These are phyloP conservation scores for Coregonus sp. DNA, from an alignment of 2,797 vertebrate species.

Conservation along the genomic window DNA sequence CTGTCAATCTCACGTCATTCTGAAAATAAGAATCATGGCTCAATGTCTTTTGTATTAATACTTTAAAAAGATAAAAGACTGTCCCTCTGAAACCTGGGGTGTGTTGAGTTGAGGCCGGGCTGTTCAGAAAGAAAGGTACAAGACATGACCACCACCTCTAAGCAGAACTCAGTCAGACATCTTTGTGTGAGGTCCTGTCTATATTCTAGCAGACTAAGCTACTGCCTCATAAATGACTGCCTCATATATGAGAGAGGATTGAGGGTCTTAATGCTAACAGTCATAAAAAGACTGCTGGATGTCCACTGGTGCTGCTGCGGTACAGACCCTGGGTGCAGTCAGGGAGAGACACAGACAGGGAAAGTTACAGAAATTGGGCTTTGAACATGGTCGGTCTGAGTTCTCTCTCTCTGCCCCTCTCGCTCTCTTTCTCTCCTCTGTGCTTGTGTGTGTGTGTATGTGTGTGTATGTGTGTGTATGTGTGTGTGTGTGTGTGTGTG, in stretches of 20 bases:
- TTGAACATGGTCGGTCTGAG: background rate
- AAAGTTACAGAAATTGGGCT: constrained; percentile 20
- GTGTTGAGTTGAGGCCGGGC: constrained; percentile 9
- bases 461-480: too few relatives aligned
- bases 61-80: constrained; percentile 63
- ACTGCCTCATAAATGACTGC: constrained; percentile 58
- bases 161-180: background rate
- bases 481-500: too few relatives aligned
- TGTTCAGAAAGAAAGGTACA: background rate
- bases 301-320: background rate
- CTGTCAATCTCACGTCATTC: constrained; percentile 25
- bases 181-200: constrained; percentile 2
- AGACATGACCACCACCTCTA: background rate
- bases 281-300: constrained; percentile 5
- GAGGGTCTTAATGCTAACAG: constrained; percentile 35
- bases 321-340: background rate
- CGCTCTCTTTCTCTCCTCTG: constrained; percentile 36
- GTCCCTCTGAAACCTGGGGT: constrained; percentile 42
- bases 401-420: constrained; percentile 22
- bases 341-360: constrained; percentile 33
- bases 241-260: constrained; percentile 41
- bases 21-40: constrained; percentile 52
- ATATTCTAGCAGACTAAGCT: constrained; percentile 52
- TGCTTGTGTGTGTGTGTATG: background rate
- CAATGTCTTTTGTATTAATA: constrained; percentile 58